Conservation (phyloP, 2,113 vertebrate genomes). For the Burhinus oedicnemus region DNA sequence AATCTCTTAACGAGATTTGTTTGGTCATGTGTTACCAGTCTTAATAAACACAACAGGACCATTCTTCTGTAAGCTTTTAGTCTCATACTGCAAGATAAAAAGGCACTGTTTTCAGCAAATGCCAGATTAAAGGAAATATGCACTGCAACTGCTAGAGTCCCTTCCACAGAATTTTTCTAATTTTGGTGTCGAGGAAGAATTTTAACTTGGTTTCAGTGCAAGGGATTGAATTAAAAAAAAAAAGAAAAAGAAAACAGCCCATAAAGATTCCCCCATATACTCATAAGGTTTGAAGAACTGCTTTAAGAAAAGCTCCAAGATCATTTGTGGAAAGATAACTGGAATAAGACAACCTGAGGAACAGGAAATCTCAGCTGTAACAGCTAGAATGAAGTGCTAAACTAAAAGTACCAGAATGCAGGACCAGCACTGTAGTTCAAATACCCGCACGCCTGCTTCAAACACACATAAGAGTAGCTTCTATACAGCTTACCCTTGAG, state of each 20-base stretch:
- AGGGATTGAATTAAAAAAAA: background rate
- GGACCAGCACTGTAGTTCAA: background rate
- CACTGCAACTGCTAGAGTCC: background rate
- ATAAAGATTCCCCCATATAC: background rate
- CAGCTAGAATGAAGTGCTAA: background rate
- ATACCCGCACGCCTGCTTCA: background rate
- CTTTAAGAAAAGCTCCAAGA: background rate
- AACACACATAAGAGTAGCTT: background rate
- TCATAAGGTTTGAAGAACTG: background rate
- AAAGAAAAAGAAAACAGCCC: background rate
- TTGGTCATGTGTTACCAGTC: constrained; percentile 53
- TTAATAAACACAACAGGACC: constrained; percentile 61
- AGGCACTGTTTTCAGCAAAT: constrained; percentile 54
- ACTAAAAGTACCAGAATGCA: background rate
- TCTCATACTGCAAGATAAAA: constrained; percentile 54
- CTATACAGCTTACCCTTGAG: background rate
- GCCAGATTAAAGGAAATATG: constrained; percentile 49
- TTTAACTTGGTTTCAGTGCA: background rate
- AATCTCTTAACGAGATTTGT: constrained; percentile 65
- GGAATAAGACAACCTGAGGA: background rate
- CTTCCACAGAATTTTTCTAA: background rate
- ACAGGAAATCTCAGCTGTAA: background rate
- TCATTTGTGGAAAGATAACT: background rate
- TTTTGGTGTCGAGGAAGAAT: constrained; percentile 20
- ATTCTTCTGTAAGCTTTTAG: constrained; percentile 62